These are phyloP conservation scores for Cuniculus paca DNA, from an alignment of 2,797 vertebrate species.

Conservation along the genomic window DNA sequence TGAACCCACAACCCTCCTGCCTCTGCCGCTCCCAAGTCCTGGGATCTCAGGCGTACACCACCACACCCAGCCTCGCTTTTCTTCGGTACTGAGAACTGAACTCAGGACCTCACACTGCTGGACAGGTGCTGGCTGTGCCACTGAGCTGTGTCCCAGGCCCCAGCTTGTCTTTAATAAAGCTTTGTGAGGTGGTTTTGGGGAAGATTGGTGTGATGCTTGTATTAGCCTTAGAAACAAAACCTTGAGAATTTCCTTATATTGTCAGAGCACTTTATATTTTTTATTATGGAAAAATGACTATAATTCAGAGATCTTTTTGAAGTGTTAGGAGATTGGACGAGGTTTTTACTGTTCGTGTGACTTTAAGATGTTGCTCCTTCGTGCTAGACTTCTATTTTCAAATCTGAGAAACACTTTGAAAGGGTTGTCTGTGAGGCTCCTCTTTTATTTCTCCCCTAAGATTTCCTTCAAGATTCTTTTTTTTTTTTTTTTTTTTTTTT, in stretches of 20 bases:
- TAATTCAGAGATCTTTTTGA: not conserved
- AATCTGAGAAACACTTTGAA: constrained; percentile 29
- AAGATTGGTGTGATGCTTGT: not conserved
- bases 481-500: no score
- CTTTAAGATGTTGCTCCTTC: not conserved
- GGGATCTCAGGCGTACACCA: not conserved
- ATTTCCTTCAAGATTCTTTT: not conserved
- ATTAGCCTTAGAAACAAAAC: constrained; percentile 30
- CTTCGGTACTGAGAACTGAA: no score
- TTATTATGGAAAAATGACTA: not conserved
- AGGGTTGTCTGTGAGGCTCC: not conserved
- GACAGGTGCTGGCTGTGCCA: no score
- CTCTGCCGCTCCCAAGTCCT: not conserved
- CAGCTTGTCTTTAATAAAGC: not conserved
- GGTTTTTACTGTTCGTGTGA: constrained; percentile 13
- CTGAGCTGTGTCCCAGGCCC: no score
- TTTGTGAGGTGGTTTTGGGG: constrained; percentile 46
- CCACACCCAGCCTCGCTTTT: not conserved
- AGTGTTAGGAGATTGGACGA: not conserved
- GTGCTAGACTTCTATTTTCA: constrained; percentile 22
- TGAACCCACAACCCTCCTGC: not conserved
- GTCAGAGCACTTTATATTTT: not conserved
- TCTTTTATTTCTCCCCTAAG: not conserved
- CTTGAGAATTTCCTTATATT: not conserved
- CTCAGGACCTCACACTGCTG: no score